Evolutionary conservation across 2,888 invertebrate species (phyloP).

Genomic region (Luperina testacea): DNA sequence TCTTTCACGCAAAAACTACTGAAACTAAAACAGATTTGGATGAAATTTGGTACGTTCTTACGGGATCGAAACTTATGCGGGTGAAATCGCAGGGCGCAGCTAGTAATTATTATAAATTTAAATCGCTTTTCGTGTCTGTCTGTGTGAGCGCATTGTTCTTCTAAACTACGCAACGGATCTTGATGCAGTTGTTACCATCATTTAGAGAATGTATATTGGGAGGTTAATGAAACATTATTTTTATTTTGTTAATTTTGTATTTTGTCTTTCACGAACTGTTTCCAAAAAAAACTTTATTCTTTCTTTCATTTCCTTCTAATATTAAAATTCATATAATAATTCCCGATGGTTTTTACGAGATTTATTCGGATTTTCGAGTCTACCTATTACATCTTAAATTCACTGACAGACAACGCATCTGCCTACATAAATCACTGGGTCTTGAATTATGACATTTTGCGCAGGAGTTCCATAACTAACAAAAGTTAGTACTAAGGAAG

Average conservation of each 20-base stretch:
- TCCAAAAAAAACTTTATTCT: no score
- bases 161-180: background rate
- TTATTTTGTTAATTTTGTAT: no score
- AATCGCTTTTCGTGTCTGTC: background rate
- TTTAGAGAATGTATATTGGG: background rate
- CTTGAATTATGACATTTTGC: background rate
- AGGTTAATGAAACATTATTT: background rate
- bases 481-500: background rate
- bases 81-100: no score
- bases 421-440: background rate
- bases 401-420: background rate
- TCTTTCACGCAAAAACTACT: no score
- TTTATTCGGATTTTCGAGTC: background rate
- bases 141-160: background rate
- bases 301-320: background rate
- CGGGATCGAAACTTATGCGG: no score
- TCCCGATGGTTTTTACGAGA: background rate
- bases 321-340: background rate
- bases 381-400: background rate
- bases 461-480: background rate
- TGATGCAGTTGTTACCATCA: background rate
- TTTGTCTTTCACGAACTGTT: no score
- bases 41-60: no score
- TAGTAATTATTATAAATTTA: no score
- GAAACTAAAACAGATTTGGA: no score